Percentiles rank a stretch among this genome's conserved stretches.
These are phyloP conservation scores for silkworm (Bombyx mori) DNA, from an alignment of 1,140 invertebrate species.

Conservation along the genomic window ASM3026992v2 NC_085131.1:11158501-11159000, in stretches of 20 bases:
- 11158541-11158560: too few species aligned
- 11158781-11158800: too few species aligned
- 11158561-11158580: not conserved
- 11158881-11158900: constrained; percentile 66
- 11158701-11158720: constrained; percentile 70
- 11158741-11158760: not conserved
- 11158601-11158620: not conserved
- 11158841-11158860: constrained; percentile 47
- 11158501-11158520: too few species aligned
- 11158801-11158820: constrained; percentile 62
- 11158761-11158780: too few species aligned
- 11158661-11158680: not conserved
- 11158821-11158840: constrained; percentile 40
- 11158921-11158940: not conserved
- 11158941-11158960: not conserved
- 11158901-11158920: constrained; percentile 40
- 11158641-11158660: not conserved
- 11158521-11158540: too few species aligned
- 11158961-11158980: too few species aligned
- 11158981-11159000: too few species aligned
- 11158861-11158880: constrained; percentile 66
- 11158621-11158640: not conserved
- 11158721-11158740: constrained; percentile 59
- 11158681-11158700: constrained; percentile 50
- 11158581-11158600: not conserved